A percentile compares a stretch with the other conserved stretches of the same genome.
Conservation (phyloP, 2,113 vertebrate species). For the Typhlomys cinereus region DNA sequence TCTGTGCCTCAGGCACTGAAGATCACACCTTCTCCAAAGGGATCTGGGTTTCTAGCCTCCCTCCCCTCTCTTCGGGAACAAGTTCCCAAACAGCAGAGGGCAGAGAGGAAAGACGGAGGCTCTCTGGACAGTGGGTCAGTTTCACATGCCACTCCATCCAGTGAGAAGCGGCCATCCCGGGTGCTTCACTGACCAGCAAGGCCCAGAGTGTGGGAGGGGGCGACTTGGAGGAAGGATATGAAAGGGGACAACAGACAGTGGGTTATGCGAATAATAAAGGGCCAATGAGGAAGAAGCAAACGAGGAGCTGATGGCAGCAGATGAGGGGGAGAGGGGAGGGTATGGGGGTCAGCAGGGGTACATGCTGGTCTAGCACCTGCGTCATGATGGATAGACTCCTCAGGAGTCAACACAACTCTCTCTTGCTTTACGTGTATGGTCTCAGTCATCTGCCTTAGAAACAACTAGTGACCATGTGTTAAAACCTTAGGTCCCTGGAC, state of each 20-base stretch:
- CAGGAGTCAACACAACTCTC: neutral
- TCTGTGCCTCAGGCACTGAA: neutral
- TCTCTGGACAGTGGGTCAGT: neutral
- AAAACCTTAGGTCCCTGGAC: neutral
- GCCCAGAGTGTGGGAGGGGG: neutral
- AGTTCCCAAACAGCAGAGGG: neutral
- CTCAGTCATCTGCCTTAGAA: neutral
- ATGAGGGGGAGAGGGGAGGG: neutral
- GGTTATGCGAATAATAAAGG: neutral
- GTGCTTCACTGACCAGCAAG: neutral
- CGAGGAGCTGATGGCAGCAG: neutral
- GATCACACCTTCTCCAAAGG: neutral
- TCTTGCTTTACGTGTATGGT: neutral
- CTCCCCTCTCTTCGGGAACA: neutral
- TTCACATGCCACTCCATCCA: neutral
- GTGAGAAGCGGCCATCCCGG: neutral
- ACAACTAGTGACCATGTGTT: neutral
- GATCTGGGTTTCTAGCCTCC: neutral
- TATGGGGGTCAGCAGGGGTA: neutral
- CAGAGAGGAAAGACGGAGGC: neutral
- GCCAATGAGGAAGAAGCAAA: accelerated
- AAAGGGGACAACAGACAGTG: neutral
- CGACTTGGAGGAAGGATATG: neutral
- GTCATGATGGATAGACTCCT: accelerated
- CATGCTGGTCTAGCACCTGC: accelerated